A percentile compares a stretch with the other conserved stretches of the same genome.
These are phyloP conservation scores for Rhopalosiphum nymphaeae DNA, from an alignment of 2,888 invertebrate species.

Conservation along the genomic window DNA sequence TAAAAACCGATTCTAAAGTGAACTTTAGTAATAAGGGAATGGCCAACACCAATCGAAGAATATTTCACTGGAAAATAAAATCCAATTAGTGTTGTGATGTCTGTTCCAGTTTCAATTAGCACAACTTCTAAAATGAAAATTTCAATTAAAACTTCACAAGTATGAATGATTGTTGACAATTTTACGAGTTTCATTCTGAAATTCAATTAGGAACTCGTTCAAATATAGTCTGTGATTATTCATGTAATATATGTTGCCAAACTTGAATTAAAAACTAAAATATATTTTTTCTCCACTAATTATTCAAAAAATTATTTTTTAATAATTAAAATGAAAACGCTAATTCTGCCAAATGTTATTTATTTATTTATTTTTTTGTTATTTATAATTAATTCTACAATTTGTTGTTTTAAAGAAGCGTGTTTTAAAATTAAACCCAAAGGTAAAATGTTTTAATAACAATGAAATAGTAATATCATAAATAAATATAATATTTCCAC, in stretches of 20 bases:
- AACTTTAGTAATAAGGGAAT: constrained; percentile 10
- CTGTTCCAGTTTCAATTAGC: constrained; percentile 55
- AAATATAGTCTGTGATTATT: constrained; percentile 41
- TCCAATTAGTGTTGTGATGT: constrained; percentile 52
- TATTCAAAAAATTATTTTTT: constrained; percentile 12
- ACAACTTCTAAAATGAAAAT: constrained; percentile 44
- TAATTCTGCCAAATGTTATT: neutral
- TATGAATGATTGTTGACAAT: constrained; percentile 63
- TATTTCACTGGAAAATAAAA: constrained; percentile 42
- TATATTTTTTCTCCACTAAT: constrained; percentile 9
- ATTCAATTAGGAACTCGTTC: constrained; percentile 36
- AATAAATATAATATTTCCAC: neutral
- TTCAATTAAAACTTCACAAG: constrained; percentile 60
- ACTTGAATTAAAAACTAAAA: neutral
- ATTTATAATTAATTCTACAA: neutral
- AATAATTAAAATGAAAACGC: neutral
- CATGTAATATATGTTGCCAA: constrained; percentile 12
- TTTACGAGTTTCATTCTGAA: constrained; percentile 38
- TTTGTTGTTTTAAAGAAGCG: neutral
- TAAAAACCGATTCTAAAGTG: constrained; percentile 6
- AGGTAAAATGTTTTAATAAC: neutral
- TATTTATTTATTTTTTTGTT: neutral
- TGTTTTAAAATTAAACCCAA: neutral
- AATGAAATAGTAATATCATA: neutral
- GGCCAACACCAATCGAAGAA: constrained; percentile 19